A percentile compares a stretch with the other conserved stretches of the same genome.
These are phyloP conservation scores for Agonopterix subpropinquella DNA, from an alignment of 2,888 invertebrate species.

Conservation along the genomic window DNA sequence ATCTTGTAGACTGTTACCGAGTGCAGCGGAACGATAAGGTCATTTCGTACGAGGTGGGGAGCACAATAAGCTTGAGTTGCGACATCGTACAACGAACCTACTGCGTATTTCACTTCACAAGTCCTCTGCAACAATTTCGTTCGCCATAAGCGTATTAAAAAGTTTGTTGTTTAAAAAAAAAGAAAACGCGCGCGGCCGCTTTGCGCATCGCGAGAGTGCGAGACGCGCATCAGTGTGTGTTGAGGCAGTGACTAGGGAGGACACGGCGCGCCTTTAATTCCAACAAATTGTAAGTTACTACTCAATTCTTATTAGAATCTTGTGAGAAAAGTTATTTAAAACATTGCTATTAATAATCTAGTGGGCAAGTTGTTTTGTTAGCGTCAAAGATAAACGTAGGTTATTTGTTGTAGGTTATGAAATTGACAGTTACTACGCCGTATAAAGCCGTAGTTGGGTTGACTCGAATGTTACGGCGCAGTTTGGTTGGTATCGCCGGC, in stretches of 20 bases:
- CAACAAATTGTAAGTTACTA: slow-evolving; percentile 43
- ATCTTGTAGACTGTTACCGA: slow-evolving; percentile 39
- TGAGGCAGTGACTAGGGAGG: slow-evolving; percentile 43
- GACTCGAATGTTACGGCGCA: slow-evolving; percentile 50
- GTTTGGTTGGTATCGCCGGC: slow-evolving; percentile 48
- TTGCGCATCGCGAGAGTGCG: slow-evolving; percentile 31
- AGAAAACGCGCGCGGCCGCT: slow-evolving; percentile 36
- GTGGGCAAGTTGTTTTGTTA: too few species aligned
- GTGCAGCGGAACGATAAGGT: slow-evolving; percentile 67
- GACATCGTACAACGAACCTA: slow-evolving; percentile 24
- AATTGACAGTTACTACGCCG: slow-evolving; percentile 60
- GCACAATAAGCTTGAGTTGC: slow-evolving; percentile 42
- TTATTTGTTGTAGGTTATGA: slow-evolving; percentile 44
- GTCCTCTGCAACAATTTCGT: slow-evolving; percentile 20
- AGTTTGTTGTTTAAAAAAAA: slow-evolving; percentile 43
- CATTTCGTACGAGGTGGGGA: slow-evolving; percentile 55
- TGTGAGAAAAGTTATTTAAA: slow-evolving; percentile 34
- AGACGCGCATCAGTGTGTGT: slow-evolving; percentile 44
- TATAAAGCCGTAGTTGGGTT: slow-evolving; percentile 40
- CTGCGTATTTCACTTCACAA: slow-evolving; percentile 8
- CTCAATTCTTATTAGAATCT: slow-evolving; percentile 21
- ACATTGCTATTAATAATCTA: slow-evolving; percentile 1
- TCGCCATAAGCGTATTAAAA: slow-evolving; percentile 25
- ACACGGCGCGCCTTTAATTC: slow-evolving; percentile 32
- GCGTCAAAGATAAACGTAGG: slow-evolving; percentile 8